Evolutionary conservation across 1,140 invertebrate species (phyloP).

Genomic region (Euura lappo): DNA sequence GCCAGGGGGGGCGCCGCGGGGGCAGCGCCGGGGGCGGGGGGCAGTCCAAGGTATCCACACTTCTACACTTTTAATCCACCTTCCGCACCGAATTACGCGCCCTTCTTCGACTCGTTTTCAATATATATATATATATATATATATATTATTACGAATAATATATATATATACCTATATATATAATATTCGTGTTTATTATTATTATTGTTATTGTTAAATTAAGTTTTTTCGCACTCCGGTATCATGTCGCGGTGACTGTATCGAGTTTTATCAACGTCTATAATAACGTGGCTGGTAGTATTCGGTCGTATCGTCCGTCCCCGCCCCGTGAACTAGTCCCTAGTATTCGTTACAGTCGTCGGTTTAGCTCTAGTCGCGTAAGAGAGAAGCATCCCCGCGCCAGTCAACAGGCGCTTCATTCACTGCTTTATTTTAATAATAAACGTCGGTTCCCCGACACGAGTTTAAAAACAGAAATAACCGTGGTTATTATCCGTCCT

Average conservation of each 20-base stretch:
- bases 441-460: slow-evolving; percentile 39
- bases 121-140: too few species aligned
- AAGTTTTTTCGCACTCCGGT: too few species aligned
- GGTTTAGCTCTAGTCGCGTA: slow-evolving; percentile 44
- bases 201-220: too few species aligned
- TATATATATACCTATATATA: too few species aligned
- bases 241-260: too few species aligned
- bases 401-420: slow-evolving; percentile 58
- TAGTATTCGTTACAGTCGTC: not conserved
- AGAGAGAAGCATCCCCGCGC: slow-evolving; percentile 33
- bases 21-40: slow-evolving; percentile 60
- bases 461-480: slow-evolving; percentile 50
- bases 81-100: slow-evolving; percentile 43
- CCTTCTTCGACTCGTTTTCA: not conserved
- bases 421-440: slow-evolving; percentile 52
- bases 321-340: slow-evolving; percentile 6
- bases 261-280: too few species aligned
- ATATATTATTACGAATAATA: too few species aligned
- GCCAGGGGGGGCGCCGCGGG: slow-evolving; percentile 59
- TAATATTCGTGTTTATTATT: too few species aligned
- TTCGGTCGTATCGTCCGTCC: not conserved
- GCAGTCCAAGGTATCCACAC: slow-evolving; percentile 60
- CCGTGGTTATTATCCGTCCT: slow-evolving; percentile 41
- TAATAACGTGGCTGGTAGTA: too few species aligned
- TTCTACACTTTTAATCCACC: slow-evolving; percentile 50